Evolutionary conservation across 2,113 vertebrate genomes (phyloP).

Genomic region (Entomyzon cyanotis): DNA sequence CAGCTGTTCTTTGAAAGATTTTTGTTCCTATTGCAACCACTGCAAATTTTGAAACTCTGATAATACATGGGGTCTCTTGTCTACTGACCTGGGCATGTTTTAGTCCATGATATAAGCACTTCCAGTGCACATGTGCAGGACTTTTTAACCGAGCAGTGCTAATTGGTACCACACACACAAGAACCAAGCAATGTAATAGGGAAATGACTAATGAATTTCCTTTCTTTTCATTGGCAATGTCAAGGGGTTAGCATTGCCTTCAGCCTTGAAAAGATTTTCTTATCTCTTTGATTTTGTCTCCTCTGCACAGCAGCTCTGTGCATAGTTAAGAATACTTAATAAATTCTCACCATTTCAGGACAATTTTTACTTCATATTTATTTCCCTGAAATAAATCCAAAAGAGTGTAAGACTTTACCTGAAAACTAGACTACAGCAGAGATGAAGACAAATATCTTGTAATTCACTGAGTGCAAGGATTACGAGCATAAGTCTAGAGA

Average conservation of each 20-base stretch:
- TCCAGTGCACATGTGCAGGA: accelerated
- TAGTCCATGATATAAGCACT: not conserved
- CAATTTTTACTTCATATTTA: not conserved
- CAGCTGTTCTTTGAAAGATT: not conserved
- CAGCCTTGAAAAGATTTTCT: not conserved
- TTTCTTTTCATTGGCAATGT: not conserved
- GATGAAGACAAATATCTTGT: not conserved
- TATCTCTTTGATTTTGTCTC: not conserved
- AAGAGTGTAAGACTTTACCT: not conserved
- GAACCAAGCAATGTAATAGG: not conserved
- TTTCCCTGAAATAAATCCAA: not conserved
- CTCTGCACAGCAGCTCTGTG: not conserved
- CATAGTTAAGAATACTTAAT: not conserved
- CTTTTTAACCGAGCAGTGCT: not conserved
- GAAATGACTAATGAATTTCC: not conserved
- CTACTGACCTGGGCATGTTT: not conserved
- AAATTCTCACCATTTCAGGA: not conserved
- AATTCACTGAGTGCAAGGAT: not conserved
- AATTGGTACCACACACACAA: not conserved
- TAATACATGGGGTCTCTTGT: not conserved
- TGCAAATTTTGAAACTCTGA: not conserved
- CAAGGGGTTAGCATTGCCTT: not conserved
- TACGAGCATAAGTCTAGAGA: not conserved
- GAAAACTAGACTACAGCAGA: not conserved
- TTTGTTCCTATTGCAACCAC: not conserved